phyloP scores from a whole-genome alignment of 2,797 vertebrate genomes.

The Eurystomus glaucurus region DNA sequence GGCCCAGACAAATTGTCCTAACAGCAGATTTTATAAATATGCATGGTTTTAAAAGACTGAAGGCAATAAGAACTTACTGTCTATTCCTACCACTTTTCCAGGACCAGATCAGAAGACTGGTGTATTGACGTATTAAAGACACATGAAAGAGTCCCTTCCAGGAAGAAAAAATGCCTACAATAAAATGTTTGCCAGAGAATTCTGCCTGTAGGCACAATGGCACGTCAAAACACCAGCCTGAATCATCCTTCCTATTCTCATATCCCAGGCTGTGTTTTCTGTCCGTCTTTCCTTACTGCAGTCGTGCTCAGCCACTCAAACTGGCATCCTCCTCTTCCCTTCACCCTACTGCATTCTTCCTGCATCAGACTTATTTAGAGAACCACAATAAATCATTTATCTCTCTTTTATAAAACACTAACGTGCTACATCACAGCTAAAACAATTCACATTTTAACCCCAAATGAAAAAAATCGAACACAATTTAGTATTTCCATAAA shows the following conservation, averaged over 20 bases:
- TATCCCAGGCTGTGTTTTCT: background rate
- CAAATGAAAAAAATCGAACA: background rate
- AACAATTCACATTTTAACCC: background rate
- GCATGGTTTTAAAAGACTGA: background rate
- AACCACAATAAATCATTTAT: background rate
- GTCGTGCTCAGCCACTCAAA: background rate
- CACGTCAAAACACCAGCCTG: background rate
- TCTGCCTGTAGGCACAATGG: background rate
- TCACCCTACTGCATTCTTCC: background rate
- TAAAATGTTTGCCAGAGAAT: background rate
- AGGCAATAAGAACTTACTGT: too few species aligned
- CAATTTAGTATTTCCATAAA: background rate
- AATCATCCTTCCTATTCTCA: background rate
- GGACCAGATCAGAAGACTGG: background rate
- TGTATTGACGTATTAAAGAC: background rate
- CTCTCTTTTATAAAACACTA: background rate
- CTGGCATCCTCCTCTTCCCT: background rate
- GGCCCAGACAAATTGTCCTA: background rate
- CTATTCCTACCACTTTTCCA: background rate
- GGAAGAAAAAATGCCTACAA: background rate
- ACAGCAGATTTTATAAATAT: background rate
- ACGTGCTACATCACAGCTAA: background rate
- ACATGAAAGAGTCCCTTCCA: background rate
- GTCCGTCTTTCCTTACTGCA: background rate
- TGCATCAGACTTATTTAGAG: background rate